Conservation (phyloP, 2,888 invertebrate species). For the Oligia latruncula region DNA sequence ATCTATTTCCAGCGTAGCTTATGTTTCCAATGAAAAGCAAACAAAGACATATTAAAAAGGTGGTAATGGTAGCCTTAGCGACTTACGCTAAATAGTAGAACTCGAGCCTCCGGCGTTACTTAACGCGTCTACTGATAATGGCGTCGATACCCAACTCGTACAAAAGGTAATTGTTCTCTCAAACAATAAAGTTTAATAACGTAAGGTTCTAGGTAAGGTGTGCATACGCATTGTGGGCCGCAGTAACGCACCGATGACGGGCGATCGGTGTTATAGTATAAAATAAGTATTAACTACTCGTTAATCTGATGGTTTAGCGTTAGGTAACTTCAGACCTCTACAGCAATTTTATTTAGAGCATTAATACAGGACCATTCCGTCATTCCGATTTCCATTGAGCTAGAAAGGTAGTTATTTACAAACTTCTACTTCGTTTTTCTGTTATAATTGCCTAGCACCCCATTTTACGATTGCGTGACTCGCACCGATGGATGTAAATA, state of each 20-base stretch:
- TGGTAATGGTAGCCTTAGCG: constrained; percentile 71
- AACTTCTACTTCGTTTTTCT: not conserved
- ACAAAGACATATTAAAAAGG: constrained; percentile 83
- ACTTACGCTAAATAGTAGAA: constrained; percentile 81
- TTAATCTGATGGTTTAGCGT: constrained; percentile 50
- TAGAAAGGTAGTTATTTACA: constrained; percentile 2
- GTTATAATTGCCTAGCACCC: not conserved
- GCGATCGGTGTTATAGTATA: constrained; percentile 66
- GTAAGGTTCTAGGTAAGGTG: constrained; percentile 86
- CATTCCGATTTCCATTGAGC: not conserved
- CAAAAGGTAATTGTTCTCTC: constrained; percentile 90
- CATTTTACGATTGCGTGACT: not conserved
- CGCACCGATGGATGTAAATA: not conserved
- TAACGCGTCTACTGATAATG: constrained; percentile 86
- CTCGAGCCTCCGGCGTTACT: constrained; percentile 83
- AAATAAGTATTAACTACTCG: constrained; percentile 37
- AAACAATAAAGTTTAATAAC: constrained; percentile 88
- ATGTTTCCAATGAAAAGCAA: constrained; percentile 65
- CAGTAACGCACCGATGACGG: constrained; percentile 73
- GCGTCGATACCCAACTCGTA: constrained; percentile 83
- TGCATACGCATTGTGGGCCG: constrained; percentile 76
- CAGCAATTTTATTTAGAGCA: not conserved
- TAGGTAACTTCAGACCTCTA: constrained; percentile 71
- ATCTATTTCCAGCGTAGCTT: constrained; percentile 42
- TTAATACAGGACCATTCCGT: not conserved